Evolutionary conservation across 2,888 invertebrate species (phyloP), one percentile per base, ranked within the genome.

Genomic region (Macaria notata): DNA sequence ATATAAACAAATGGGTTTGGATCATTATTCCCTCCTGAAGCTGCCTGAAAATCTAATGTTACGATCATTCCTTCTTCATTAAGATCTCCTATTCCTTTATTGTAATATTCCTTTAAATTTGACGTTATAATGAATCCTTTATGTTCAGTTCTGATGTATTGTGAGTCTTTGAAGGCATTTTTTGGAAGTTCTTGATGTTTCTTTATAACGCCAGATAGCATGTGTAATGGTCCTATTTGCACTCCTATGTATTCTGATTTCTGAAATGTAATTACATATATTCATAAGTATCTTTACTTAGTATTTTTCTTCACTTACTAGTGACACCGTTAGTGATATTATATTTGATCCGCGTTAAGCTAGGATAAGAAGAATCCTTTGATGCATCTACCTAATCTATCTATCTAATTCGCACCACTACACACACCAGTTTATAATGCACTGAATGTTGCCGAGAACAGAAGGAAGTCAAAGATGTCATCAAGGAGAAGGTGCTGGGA

Each of bases 51-150:
- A 30, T 64, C 43, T 0, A 81, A 43, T 0, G 68, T 73, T 1
- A 83, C 9, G 1, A 79, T 43, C 0, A 73, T 48, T 0, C 76
- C 82, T 62, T 82, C 78, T 1, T 77, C 79, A 0, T 54, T 44
- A 0, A 72, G 65, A 4, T 70, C 58, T 0, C 73, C 77, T 4
- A 63, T 52, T 2, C 69, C 63, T 29, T 70, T 9, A 31, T 65
- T 69, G 0, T 81, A 56, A 52, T 70, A 82, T 8, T 79, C 65
- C 0, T 73, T 62, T 1, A 83, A 49, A 47, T 73, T 77, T 7
- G 69, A 66, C 0, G 84, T 79, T 4, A 79, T 4, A 55, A 77
- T 83, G 29, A 74, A 66, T 2, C 77, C 80, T 0, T 71, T 47
- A 55, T 75, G 55, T 0, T 71, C 76, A 3, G n/a, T 9, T 47